phyloP scores from a whole-genome alignment of 2,113 vertebrate genomes.

The Tragelaphus scriptus region DNA sequence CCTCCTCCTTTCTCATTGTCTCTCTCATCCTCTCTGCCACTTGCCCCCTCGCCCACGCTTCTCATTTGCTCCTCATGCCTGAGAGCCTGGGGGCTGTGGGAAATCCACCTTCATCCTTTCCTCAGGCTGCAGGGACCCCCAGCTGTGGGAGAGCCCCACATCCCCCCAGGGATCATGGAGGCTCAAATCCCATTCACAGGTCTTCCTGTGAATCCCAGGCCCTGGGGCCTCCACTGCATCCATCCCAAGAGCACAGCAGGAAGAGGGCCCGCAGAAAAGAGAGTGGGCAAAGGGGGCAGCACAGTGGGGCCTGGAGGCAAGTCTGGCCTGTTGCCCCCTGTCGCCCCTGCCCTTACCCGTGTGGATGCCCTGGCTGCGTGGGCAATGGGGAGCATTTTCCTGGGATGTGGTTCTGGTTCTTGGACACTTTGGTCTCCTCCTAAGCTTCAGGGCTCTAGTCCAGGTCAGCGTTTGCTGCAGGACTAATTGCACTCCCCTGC shows the following conservation, averaged over 20 bases:
- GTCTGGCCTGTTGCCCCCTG: background rate
- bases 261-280: background rate
- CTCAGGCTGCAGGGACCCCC: background rate
- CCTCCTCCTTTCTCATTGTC: background rate
- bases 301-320: background rate
- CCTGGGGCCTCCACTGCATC: background rate
- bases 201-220: background rate
- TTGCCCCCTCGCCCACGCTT: background rate
- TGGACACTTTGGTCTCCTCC: background rate
- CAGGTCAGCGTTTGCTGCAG: too few species aligned
- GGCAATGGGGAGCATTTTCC: background rate
- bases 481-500: background rate
- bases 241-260: background rate
- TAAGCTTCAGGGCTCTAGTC: background rate
- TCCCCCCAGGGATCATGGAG: fast-evolving
- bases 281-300: background rate
- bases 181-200: background rate
- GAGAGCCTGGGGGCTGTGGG: background rate
- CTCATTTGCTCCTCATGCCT: background rate
- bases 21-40: background rate
- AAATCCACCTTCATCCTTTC: background rate
- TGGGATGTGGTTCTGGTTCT: background rate
- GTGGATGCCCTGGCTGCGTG: background rate
- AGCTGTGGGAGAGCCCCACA: background rate
- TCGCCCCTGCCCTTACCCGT: fast-evolving